phyloP scores from a whole-genome alignment of 2,797 vertebrate species.

The Premnoplex brunnescens region DNA sequence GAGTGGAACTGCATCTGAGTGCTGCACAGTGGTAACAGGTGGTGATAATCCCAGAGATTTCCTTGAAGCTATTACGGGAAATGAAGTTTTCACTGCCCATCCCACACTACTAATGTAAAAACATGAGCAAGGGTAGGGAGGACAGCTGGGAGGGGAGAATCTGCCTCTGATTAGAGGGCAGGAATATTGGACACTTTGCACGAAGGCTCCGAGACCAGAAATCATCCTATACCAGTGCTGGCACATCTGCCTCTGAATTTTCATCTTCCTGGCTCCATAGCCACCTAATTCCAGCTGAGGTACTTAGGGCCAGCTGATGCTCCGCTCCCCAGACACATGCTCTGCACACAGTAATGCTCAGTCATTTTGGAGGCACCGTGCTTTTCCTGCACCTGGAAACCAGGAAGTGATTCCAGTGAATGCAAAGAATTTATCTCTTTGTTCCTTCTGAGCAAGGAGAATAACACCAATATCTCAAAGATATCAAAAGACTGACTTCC shows the following conservation, averaged over 20 bases:
- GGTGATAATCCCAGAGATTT: constrained; percentile 48
- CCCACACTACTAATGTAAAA: background rate
- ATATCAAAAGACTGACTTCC: background rate
- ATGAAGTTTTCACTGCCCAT: constrained; percentile 55
- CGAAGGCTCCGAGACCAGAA: background rate
- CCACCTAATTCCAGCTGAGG: background rate
- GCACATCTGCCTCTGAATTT: background rate
- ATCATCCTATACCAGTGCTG: background rate
- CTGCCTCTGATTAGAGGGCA: constrained; percentile 55
- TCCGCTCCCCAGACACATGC: background rate
- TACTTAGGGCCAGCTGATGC: background rate
- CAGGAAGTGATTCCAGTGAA: background rate
- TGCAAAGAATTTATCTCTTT: background rate
- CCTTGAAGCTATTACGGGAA: constrained; percentile 55
- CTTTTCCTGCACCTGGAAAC: background rate
- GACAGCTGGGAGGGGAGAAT: constrained; percentile 18
- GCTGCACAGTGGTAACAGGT: constrained; percentile 10
- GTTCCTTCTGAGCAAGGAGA: background rate
- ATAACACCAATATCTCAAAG: background rate
- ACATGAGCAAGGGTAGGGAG: constrained; percentile 5
- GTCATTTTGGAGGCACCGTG: background rate
- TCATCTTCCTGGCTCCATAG: background rate
- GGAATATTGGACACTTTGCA: background rate
- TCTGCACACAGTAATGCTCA: background rate
- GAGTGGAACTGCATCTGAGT: background rate